phyloP scores from a whole-genome alignment of 2,113 vertebrate species.

The Pithys albifrons region DNA sequence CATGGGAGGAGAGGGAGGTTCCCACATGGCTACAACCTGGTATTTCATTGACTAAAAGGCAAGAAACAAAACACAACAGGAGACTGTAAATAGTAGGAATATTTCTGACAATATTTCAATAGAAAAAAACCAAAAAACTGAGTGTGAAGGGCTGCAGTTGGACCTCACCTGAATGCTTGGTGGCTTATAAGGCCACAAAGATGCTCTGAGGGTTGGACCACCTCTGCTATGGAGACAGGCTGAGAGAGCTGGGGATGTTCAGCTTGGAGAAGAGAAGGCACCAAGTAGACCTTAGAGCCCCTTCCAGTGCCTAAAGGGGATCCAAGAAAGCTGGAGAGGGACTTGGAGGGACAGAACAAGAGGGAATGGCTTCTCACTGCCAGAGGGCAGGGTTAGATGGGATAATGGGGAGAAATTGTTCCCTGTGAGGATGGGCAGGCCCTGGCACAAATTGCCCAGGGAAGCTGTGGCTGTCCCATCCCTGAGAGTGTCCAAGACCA shows the following conservation, averaged over 20 bases:
- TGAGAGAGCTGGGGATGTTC: neutral
- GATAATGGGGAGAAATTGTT: neutral
- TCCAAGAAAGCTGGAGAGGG: neutral
- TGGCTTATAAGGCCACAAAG: neutral
- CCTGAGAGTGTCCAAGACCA: neutral
- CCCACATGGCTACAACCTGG: fast-evolving
- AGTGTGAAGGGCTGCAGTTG: neutral
- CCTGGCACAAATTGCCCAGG: neutral
- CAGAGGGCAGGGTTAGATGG: neutral
- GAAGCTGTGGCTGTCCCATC: neutral
- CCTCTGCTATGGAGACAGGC: neutral
- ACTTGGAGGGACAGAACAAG: neutral
- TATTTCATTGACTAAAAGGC: neutral
- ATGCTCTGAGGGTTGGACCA: neutral
- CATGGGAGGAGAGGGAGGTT: neutral
- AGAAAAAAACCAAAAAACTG: neutral
- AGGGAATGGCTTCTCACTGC: neutral
- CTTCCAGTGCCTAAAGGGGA: fast-evolving
- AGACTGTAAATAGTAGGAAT: neutral
- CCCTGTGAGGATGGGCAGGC: neutral
- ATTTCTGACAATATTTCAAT: neutral
- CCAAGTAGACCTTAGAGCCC: fast-evolving
- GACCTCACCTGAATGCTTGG: too few species aligned
- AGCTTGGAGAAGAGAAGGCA: neutral
- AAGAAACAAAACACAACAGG: neutral